Percentiles rank a stretch among this genome's conserved stretches.
Conservation (phyloP, 2,113 vertebrate species). For the Ptilonorhynchus violaceus region DNA sequence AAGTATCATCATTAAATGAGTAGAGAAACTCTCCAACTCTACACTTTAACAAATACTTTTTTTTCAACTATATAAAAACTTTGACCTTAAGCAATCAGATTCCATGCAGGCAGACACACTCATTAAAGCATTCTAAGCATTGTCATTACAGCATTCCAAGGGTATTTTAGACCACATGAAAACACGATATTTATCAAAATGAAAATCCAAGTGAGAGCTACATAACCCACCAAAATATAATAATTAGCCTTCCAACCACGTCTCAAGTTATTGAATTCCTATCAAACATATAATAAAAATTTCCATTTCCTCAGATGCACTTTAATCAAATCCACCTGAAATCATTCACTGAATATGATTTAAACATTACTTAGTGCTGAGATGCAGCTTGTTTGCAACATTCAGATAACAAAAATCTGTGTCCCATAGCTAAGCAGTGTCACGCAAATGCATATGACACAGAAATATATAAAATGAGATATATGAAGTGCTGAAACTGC, state of each 20-base stretch:
- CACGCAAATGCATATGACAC: neutral
- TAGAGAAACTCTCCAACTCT: neutral
- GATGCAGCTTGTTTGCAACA: neutral
- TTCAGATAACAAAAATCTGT: neutral
- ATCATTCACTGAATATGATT: neutral
- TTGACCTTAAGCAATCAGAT: neutral
- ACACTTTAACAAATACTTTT: neutral
- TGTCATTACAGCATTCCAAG: neutral
- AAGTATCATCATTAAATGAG: neutral
- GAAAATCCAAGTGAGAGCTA: neutral
- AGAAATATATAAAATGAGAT: neutral
- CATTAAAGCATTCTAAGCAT: neutral
- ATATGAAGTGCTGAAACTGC: neutral
- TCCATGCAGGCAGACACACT: neutral
- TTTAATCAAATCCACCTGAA: conserved; percentile 11
- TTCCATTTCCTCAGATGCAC: neutral
- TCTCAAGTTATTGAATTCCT: neutral
- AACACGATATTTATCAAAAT: neutral
- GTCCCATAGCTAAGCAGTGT: neutral
- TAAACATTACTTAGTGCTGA: neutral
- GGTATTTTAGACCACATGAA: neutral
- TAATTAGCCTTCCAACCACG: neutral
- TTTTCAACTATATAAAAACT: neutral
- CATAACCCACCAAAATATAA: neutral
- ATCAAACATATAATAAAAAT: neutral